Evolutionary conservation across 2,797 vertebrate genomes (phyloP).

Genomic region (Ataeniobius toweri): DNA sequence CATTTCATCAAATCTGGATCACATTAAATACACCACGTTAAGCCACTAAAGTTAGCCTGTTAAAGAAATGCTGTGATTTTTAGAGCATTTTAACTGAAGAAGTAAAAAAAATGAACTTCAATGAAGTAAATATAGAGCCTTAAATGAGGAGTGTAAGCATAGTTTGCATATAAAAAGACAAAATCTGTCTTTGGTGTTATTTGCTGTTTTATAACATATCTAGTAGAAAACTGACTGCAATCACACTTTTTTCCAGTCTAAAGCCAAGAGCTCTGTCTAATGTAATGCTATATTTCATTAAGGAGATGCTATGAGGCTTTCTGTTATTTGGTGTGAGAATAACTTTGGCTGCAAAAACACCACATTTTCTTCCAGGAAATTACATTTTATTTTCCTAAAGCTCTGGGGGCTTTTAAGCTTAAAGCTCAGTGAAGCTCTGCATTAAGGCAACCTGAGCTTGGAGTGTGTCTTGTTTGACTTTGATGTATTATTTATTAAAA

Average conservation of each 20-base stretch:
- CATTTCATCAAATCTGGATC: slow-evolving; percentile 1
- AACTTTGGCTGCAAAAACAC: not conserved
- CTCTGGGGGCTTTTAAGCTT: not conserved
- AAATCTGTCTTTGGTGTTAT: not conserved
- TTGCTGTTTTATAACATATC: not conserved
- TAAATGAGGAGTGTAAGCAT: not conserved
- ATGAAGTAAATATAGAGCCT: not conserved
- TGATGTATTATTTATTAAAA: not conserved
- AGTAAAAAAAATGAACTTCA: not conserved
- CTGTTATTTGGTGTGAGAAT: not conserved
- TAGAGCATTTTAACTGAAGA: not conserved
- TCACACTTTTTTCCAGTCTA: not conserved
- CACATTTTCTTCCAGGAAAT: not conserved
- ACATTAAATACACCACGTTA: not conserved
- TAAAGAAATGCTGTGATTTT: not conserved
- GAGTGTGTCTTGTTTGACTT: not conserved
- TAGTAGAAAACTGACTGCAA: not conserved
- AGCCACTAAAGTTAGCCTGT: not conserved
- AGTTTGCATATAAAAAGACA: not conserved
- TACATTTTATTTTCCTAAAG: not conserved
- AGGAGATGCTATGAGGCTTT: not conserved
- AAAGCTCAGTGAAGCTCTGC: not conserved
- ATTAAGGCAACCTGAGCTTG: not conserved
- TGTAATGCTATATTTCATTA: not conserved
- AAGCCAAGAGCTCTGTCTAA: not conserved